These are phyloP conservation scores for Drosophila gunungcola DNA, from an alignment of 1,140 invertebrate genomes.

Conservation along the genomic window DNA sequence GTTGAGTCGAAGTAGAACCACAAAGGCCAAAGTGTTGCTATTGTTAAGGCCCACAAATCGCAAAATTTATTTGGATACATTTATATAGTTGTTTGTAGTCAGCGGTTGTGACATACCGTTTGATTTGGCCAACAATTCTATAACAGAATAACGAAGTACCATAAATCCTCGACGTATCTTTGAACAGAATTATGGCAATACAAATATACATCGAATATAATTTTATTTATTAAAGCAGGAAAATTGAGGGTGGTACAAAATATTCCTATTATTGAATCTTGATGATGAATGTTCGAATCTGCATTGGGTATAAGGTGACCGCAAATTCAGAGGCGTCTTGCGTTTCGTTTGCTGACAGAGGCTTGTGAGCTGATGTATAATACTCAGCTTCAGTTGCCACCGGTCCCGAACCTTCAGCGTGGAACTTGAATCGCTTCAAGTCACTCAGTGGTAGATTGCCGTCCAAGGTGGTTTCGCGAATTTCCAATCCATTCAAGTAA, in stretches of 20 bases:
- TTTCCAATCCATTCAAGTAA: conserved; percentile 43
- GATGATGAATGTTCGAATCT: conserved; percentile 77
- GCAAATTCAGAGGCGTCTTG: conserved; percentile 62
- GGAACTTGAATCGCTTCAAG: conserved; percentile 70
- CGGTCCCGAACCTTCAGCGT: conserved; percentile 53
- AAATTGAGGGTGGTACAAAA: neutral
- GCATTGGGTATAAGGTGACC: conserved; percentile 69
- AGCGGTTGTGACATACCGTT: too few relatives aligned
- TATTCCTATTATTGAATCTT: conserved; percentile 5
- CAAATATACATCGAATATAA: too few relatives aligned
- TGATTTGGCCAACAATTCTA: too few relatives aligned
- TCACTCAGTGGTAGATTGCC: conserved; percentile 66
- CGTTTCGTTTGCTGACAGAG: conserved; percentile 12
- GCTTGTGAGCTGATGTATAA: conserved; percentile 35
- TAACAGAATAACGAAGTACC: too few relatives aligned
- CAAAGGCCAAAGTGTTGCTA: too few relatives aligned
- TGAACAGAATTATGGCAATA: too few relatives aligned
- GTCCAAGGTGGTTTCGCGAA: conserved; percentile 75
- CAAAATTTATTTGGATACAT: too few relatives aligned
- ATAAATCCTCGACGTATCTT: too few relatives aligned
- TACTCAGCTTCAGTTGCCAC: conserved; percentile 24
- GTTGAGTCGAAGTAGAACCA: too few relatives aligned
- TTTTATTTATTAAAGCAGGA: neutral
- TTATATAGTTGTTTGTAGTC: too few relatives aligned
- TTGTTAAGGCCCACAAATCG: too few relatives aligned